Conservation (phyloP, 2,113 vertebrate species). For the Azemiops feae region DNA sequence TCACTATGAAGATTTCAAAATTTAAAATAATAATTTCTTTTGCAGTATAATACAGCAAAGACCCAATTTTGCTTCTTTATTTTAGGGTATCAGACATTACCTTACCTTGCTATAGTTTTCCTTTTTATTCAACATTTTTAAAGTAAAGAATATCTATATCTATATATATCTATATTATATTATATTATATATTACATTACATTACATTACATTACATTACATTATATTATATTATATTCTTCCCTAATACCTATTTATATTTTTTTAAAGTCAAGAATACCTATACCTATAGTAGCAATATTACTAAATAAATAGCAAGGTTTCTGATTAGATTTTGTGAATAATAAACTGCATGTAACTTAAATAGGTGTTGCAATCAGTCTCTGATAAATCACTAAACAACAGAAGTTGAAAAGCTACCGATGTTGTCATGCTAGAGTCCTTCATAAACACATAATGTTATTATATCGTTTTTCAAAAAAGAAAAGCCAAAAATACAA, state of each 20-base stretch:
- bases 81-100: constrained; percentile 9
- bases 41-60: not conserved
- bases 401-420: not conserved
- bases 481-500: constrained; percentile 47
- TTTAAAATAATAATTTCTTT: not conserved
- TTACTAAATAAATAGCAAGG: not conserved
- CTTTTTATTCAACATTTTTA: not conserved
- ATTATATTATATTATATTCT: no score
- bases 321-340: constrained; percentile 34
- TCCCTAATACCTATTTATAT: no score
- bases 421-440: constrained; percentile 31
- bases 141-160: constrained; percentile 4
- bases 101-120: constrained; percentile 14
- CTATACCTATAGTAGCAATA: not conserved
- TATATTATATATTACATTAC: no score
- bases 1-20: not conserved
- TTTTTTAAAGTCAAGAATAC: no score
- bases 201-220: no score
- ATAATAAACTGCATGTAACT: not conserved
- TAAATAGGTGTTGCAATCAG: not conserved
- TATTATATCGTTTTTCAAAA: constrained; percentile 32
- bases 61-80: constrained; percentile 38
- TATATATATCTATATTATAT: no score
- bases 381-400: not conserved
- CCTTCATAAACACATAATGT: not conserved